Base-by-base conservation (phyloP, 1,140 invertebrate genomes). In the Pogonomyrmex barbatus region DNA sequence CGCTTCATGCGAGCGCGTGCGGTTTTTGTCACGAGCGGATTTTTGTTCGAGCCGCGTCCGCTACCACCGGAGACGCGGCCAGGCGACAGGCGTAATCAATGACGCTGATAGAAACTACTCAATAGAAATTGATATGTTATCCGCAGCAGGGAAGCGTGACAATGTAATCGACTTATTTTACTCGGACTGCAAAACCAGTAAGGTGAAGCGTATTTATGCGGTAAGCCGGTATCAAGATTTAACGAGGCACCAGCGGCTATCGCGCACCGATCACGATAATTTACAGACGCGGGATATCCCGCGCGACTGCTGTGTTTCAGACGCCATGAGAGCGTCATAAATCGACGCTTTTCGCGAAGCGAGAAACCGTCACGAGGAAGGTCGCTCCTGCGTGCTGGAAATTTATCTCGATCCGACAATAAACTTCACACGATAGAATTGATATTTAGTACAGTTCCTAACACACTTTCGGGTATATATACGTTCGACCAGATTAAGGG, bases 161-260 rank as follows among this genome's bases (percentile, higher is more conserved):
- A 68, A 86, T 89, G 86, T 86, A 89, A 89, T 89, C 83, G 85
- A 89, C 88, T 88, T 89, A 89, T 89, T 24, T 89, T 89, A 89
- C 88, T 47, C 50, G 42, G 56, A 14, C 62, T 56, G 76, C 56
- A 70, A 88, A 89, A 86, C 82, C 88, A 75, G 88, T 78, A 79
- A 65, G 81, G 12, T 54, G 73, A 65, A 71, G 58, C 56, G 81
- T 89, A 86, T 89, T 89, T 89, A 89, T 88, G 88, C 75, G 67
- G 87, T 75, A 71, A 73, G 77, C 56, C 73, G 56, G 24, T 45
- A 56, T 71, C 88, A 63, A 89, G 88, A 62, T 89, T 89, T 89
- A 89, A 89, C 84, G 88, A 89, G 83, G 50, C 39, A 85, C 83
- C 77, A 65, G 70, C 83, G 88, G 76, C 87, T 50, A 63, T 76